Base-by-base conservation (phyloP, 2,797 vertebrate genomes). In the Amblyraja radiata region DNA sequence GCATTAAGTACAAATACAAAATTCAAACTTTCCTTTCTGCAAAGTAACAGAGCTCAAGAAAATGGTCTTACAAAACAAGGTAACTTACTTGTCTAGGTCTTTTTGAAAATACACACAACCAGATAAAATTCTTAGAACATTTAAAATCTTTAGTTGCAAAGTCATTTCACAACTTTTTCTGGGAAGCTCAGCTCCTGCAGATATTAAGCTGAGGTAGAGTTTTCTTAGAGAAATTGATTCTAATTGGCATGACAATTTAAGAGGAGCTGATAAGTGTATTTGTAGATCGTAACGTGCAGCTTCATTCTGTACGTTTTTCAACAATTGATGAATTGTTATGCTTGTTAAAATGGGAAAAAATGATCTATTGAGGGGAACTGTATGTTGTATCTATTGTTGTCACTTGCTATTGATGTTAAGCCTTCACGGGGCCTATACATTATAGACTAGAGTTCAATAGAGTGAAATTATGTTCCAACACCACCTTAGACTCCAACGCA, bases 1-100 rank as follows among this genome's bases (percentile, higher is more conserved):
- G 32, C 36, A 21, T 68, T 76, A 46, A 74, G 28, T 71, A 92
- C 90, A 92, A 92, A 54, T 9, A 76, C 90, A 92, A 91, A 92
- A 74, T 74, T 46, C 73, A 39, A 71, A 91, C 54, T 73, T 36
- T 25, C 39, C 73, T 46, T 92, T 92, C 36, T 74, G 25, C 71
- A n/a, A 39, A 46, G 25, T 91, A 74, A 74, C 36, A 74, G 11
- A 58, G 25, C n/a, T 88, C 23, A 88, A 68, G 84, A 68, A 74
- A 74, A 58, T 76, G 46, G 10, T 54, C 6, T 54, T 54, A 76
- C 68, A n/a, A 92, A 91, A n/a, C 71, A 92, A 92, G 39, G 58
- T 76, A 74, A 92, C 76, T 92, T 92, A 92, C 7, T 65, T 32
- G 28, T 81, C 13, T 90, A 71, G n/a, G 86, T n/a, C 16, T 6